Evolutionary conservation across 2,888 invertebrate species (phyloP).

Genomic region (Eustalomyia histrio): DNA sequence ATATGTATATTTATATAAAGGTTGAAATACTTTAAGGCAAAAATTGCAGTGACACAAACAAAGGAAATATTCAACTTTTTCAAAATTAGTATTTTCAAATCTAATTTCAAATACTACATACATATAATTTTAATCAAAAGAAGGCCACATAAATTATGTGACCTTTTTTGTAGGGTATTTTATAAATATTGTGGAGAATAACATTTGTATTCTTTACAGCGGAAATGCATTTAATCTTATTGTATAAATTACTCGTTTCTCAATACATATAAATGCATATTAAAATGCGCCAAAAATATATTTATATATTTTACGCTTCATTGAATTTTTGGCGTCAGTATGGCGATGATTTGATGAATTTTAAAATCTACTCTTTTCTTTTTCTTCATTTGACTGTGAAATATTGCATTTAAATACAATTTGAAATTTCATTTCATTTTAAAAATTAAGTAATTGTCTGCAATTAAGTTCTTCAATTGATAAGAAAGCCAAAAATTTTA

Average conservation of each 20-base stretch:
- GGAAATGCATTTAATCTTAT: conserved; percentile 47
- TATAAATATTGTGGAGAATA: not conserved
- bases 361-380: not conserved
- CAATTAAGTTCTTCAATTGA: too few relatives aligned
- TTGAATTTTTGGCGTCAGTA: conserved; percentile 53
- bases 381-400: too few relatives aligned
- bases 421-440: too few relatives aligned
- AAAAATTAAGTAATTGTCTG: too few relatives aligned
- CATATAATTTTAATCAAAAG: conserved; percentile 38
- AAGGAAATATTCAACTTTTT: not conserved
- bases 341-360: conserved; percentile 30
- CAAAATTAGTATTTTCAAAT: conserved; percentile 10
- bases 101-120: conserved; percentile 7
- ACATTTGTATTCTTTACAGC: not conserved
- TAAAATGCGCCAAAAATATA: not conserved
- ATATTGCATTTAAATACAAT: too few relatives aligned
- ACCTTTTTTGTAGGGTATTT: conserved; percentile 26
- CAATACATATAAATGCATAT: not conserved
- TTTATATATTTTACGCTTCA: conserved; percentile 45
- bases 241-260: not conserved
- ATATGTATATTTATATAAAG: not conserved
- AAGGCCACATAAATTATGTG: conserved; percentile 28
- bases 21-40: conserved; percentile 1
- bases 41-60: not conserved
- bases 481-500: too few relatives aligned